Evolutionary conservation across 2,113 vertebrate genomes (phyloP).

Genomic region (Pseudonaja textilis): DNA sequence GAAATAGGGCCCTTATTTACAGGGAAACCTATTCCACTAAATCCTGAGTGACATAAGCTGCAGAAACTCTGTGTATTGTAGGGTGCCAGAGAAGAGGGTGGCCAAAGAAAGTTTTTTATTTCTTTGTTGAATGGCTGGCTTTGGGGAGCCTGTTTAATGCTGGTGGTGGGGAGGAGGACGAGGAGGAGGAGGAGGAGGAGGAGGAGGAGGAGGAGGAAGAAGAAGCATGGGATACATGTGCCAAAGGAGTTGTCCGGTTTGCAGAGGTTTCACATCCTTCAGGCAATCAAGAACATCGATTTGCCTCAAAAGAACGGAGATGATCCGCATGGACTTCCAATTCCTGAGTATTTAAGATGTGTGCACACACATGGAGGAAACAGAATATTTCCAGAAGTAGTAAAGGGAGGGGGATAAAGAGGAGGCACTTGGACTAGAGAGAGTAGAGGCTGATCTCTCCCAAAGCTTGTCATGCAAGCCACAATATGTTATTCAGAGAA

Average conservation of each 20-base stretch:
- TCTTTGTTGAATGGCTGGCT: background rate
- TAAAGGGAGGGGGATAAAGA: background rate
- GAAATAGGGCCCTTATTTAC: background rate
- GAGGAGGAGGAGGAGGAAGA: too few relatives aligned
- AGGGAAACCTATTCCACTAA: background rate
- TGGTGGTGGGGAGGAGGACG: background rate
- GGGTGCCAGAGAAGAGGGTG: background rate
- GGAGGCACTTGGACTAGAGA: background rate
- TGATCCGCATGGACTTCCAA: background rate
- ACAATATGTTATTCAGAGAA: constrained; percentile 16
- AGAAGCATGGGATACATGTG: background rate
- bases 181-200: too few relatives aligned
- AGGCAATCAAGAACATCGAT: background rate
- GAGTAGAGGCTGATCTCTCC: constrained; percentile 16
- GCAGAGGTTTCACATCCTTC: background rate
- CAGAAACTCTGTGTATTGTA: background rate
- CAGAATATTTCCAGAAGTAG: background rate
- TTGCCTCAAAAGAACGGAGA: background rate
- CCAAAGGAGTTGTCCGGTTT: background rate
- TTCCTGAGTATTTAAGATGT: background rate
- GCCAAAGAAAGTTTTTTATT: background rate
- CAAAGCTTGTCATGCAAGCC: constrained; percentile 32
- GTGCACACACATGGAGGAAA: too few relatives aligned
- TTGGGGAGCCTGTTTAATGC: background rate
- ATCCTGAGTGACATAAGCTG: background rate